phyloP scores from a whole-genome alignment of 2,888 invertebrate species.

The Tenthredo notha region DNA sequence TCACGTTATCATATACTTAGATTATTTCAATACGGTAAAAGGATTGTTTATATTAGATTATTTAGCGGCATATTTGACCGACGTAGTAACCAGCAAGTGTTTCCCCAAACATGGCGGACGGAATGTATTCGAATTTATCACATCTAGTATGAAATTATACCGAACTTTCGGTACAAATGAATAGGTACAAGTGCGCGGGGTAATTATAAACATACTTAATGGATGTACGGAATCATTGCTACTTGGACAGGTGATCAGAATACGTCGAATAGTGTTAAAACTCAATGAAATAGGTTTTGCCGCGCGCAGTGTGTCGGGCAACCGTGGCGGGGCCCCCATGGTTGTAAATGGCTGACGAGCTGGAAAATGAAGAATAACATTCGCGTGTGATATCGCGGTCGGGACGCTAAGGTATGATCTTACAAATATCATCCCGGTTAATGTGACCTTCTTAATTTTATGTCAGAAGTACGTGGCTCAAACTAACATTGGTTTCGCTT shows the following conservation, averaged over 20 bases:
- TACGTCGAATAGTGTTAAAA: conserved; percentile 49
- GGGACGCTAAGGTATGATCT: conserved; percentile 65
- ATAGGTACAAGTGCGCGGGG: conserved; percentile 63
- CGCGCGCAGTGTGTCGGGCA: conserved; percentile 61
- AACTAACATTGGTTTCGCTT: conserved; percentile 3
- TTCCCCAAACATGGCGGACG: conserved; percentile 70
- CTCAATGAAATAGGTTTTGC: conserved; percentile 59
- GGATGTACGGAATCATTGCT: conserved; percentile 57
- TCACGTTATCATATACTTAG: neutral
- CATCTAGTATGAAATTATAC: conserved; percentile 67
- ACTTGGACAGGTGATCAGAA: conserved; percentile 60
- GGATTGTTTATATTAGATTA: conserved; percentile 50
- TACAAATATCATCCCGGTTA: conserved; percentile 30
- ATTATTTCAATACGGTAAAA: neutral
- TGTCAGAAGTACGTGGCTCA: conserved; percentile 32
- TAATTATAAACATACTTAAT: conserved; percentile 62
- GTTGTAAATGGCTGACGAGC: conserved; percentile 71
- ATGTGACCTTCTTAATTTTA: conserved; percentile 36
- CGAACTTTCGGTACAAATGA: conserved; percentile 63
- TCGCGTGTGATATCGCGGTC: conserved; percentile 65
- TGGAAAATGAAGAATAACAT: conserved; percentile 68
- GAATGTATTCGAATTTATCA: conserved; percentile 70
- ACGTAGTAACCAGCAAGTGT: conserved; percentile 68
- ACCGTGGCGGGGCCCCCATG: conserved; percentile 71
- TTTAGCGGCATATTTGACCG: conserved; percentile 57